A percentile compares a stretch with the other conserved stretches of the same genome.
phyloP scores from a whole-genome alignment of 2,888 invertebrate species.

The Girardia tigrina region DNA sequence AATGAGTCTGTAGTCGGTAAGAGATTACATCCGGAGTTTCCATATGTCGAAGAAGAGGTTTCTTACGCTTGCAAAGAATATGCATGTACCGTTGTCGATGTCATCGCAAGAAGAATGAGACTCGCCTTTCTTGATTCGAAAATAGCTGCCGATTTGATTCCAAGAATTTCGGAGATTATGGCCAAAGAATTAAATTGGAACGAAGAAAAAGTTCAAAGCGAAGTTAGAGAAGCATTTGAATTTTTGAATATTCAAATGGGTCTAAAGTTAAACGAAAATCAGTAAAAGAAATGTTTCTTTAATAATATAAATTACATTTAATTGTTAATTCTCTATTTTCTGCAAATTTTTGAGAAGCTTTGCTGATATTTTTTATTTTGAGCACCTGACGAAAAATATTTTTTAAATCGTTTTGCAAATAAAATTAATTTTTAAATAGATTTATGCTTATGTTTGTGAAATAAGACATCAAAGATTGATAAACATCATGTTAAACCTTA shows the following conservation, averaged over 20 bases:
- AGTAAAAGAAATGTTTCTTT: no score
- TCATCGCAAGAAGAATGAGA: conserved; percentile 80
- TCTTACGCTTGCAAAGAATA: conserved; percentile 88
- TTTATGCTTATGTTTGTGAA: no score
- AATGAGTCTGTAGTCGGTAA: conserved; percentile 91
- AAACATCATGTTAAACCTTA: no score
- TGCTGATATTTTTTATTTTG: no score
- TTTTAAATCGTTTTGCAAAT: no score
- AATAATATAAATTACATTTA: no score
- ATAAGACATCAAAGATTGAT: no score
- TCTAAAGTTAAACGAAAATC: no score
- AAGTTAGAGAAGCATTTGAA: conserved; percentile 33
- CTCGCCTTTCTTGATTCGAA: conserved; percentile 90
- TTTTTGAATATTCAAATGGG: conserved; percentile 1
- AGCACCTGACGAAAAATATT: no score
- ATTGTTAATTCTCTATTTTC: no score
- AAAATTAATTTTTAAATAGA: no score
- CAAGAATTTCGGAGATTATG: conserved; percentile 82
- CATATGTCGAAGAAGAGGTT: conserved; percentile 79
- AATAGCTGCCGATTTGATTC: conserved; percentile 85
- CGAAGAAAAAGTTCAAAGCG: conserved; percentile 60
- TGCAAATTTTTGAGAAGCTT: no score
- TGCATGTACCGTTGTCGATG: conserved; percentile 84
- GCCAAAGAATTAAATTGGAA: conserved; percentile 84
- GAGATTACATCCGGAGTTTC: conserved; percentile 89